These are phyloP conservation scores for Emydocephalus ijimae DNA, from an alignment of 2,113 vertebrate genomes.

Conservation along the genomic window DNA sequence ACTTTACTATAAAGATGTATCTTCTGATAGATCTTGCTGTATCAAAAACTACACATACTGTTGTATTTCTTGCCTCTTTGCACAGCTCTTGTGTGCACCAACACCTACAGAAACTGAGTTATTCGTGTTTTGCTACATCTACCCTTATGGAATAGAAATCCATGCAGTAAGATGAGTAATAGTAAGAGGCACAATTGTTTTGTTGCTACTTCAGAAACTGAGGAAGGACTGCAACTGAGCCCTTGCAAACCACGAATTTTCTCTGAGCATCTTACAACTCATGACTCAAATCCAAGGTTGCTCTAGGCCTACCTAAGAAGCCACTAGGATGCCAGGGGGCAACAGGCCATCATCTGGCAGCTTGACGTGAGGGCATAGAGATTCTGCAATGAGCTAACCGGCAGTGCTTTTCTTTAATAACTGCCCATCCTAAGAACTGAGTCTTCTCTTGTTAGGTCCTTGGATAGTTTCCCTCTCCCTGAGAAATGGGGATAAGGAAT, in stretches of 20 bases:
- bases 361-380: background rate
- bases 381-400: background rate
- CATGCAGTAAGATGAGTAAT: too few species aligned
- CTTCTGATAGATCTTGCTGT: background rate
- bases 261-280: background rate
- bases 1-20: too few species aligned
- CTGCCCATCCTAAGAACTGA: background rate
- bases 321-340: background rate
- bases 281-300: background rate
- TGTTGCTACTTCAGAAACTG: background rate
- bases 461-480: background rate
- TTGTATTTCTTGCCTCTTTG: background rate
- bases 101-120: background rate
- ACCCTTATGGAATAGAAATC: background rate
- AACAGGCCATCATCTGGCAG: background rate
- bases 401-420: fast-evolving
- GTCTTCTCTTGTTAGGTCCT: background rate
- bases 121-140: background rate
- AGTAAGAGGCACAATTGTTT: background rate
- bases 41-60: background rate
- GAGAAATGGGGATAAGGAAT: background rate
- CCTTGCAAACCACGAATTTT: background rate
- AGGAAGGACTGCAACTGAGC: background rate
- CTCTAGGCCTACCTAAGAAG: background rate
- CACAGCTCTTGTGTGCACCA: background rate